Evolutionary conservation across 2,888 invertebrate species (phyloP).

Genomic region (Tethea ocularis): DNA sequence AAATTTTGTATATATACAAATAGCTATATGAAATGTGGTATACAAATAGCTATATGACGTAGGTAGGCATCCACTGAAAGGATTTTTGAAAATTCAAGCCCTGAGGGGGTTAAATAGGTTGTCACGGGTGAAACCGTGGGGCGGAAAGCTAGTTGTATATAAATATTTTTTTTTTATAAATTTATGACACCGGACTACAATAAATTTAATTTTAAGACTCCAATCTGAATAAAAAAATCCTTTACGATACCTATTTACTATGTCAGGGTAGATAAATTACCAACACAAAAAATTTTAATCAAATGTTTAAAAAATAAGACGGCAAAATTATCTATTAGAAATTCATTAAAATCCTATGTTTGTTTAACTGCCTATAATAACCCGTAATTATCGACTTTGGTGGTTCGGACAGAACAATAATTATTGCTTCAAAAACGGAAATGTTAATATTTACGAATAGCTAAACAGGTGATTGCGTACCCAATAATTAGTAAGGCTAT

Average conservation of each 20-base stretch:
- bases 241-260: neutral
- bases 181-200: no score
- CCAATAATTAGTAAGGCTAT: slow-evolving; percentile 31
- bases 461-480: slow-evolving; percentile 35
- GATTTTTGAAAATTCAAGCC: no score
- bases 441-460: slow-evolving; percentile 38
- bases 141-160: no score
- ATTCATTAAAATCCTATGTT: slow-evolving; percentile 37
- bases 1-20: no score
- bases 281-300: neutral
- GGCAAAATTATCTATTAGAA: neutral
- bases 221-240: neutral
- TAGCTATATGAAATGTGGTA: no score
- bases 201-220: neutral
- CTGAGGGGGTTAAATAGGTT: no score
- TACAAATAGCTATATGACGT: no score
- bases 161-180: no score
- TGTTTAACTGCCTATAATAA: slow-evolving; percentile 49
- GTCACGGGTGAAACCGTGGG: no score
- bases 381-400: slow-evolving; percentile 63
- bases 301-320: slow-evolving; percentile 8
- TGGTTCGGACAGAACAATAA: slow-evolving; percentile 44
- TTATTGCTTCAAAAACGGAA: slow-evolving; percentile 48
- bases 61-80: no score
- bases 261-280: neutral